A percentile compares a stretch with the other conserved stretches of the same genome.
These are phyloP conservation scores for Rotaria macrura DNA, from an alignment of 2,888 invertebrate species.

Conservation along the genomic window DNA sequence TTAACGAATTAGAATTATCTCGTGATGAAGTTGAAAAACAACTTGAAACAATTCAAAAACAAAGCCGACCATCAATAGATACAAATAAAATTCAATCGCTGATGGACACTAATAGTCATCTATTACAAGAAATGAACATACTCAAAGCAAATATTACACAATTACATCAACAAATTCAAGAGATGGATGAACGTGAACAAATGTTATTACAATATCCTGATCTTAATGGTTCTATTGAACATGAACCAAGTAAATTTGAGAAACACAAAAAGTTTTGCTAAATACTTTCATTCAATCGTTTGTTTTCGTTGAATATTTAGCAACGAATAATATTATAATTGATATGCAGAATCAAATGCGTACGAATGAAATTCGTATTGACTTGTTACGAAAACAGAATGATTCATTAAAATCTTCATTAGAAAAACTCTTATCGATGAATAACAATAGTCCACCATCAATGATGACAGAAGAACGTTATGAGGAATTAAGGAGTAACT, in stretches of 20 bases:
- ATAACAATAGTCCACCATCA: background rate
- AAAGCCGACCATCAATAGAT: constrained; percentile 37
- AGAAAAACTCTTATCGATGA: background rate
- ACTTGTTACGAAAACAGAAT: constrained; percentile 45
- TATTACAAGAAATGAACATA: background rate
- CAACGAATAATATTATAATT: constrained; percentile 42
- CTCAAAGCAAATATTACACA: constrained; percentile 37
- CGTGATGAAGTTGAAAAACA: constrained; percentile 36
- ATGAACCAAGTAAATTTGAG: background rate
- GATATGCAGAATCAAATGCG: constrained; percentile 49
- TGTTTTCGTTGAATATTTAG: background rate
- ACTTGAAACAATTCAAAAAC: constrained; percentile 38
- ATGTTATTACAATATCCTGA: constrained; percentile 48
- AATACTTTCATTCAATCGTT: background rate
- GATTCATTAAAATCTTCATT: constrained; percentile 37
- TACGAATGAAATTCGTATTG: constrained; percentile 44
- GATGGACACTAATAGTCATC: background rate
- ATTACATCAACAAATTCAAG: constrained; percentile 38
- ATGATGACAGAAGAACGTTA: background rate
- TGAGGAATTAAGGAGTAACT: background rate
- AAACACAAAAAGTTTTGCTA: background rate
- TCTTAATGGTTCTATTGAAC: constrained; percentile 44
- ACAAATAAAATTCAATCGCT: background rate
- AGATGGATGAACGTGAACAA: constrained; percentile 41
- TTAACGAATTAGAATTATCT: constrained; percentile 23